phyloP scores from a whole-genome alignment of 2,888 invertebrate species.

The Nymphalis polychloros region DNA sequence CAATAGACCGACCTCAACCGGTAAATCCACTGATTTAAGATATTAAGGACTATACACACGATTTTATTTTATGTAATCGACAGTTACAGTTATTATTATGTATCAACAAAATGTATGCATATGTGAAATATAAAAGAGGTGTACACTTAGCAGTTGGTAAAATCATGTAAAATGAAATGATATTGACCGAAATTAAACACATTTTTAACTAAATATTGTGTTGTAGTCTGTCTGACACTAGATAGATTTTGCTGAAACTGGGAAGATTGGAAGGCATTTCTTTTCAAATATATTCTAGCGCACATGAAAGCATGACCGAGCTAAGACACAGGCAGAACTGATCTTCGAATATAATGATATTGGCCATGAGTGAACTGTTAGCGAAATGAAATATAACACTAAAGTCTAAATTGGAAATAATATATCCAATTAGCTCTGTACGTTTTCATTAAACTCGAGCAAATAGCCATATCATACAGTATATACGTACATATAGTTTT shows the following conservation, averaged over 20 bases:
- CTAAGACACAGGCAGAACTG: background rate
- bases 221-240: no score
- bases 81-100: background rate
- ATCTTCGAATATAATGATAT: background rate
- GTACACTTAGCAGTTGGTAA: no score
- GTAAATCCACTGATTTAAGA: constrained; percentile 9
- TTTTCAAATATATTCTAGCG: no score
- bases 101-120: background rate
- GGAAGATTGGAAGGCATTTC: no score
- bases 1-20: constrained; percentile 27
- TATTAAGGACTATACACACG: constrained; percentile 6
- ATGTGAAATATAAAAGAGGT: background rate
- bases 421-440: background rate
- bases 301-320: no score
- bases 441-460: background rate
- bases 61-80: background rate
- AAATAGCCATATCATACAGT: no score
- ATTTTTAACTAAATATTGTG: no score
- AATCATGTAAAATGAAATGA: no score
- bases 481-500: no score
- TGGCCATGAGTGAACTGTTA: constrained; percentile 5
- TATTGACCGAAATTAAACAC: no score
- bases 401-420: constrained; percentile 1
- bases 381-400: constrained; percentile 8
- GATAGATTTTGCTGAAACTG: no score